These are phyloP conservation scores for Unio delphinus DNA, from an alignment of 2,888 invertebrate genomes.

Conservation along the genomic window DNA sequence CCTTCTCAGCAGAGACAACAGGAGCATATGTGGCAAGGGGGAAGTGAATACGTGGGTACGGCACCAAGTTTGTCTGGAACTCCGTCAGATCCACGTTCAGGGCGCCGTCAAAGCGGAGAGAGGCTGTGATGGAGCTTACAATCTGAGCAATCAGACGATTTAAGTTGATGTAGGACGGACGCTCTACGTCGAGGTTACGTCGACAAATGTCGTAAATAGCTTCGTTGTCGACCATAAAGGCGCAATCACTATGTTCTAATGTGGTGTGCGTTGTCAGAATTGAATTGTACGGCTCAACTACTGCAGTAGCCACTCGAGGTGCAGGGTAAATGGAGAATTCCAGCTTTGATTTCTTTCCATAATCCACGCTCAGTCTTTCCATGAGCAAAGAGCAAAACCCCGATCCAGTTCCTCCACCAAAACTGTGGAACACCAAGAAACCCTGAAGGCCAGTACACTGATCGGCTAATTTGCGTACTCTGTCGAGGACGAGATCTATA, in stretches of 20 bases:
- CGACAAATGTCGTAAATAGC: conserved; percentile 92
- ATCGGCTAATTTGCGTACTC: conserved; percentile 77
- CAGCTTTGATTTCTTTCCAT: conserved; percentile 67
- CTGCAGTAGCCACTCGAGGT: conserved; percentile 77
- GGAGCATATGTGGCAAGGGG: conserved; percentile 89
- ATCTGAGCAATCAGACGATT: conserved; percentile 96
- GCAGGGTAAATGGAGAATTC: conserved; percentile 90
- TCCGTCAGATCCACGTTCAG: conserved; percentile 74
- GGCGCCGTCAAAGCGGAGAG: conserved; percentile 73
- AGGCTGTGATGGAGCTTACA: conserved; percentile 70
- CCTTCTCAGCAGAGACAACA: conserved; percentile 91
- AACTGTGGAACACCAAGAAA: conserved; percentile 68
- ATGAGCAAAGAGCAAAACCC: conserved; percentile 69
- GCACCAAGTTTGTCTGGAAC: conserved; percentile 73
- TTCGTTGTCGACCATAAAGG: conserved; percentile 96
- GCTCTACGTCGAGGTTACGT: conserved; percentile 83
- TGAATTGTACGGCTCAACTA: conserved; percentile 96
- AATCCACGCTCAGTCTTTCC: conserved; percentile 66
- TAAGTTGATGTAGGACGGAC: conserved; percentile 89
- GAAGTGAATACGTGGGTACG: conserved; percentile 81
- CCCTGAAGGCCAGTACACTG: conserved; percentile 69
- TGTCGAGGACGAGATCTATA: conserved; percentile 81
- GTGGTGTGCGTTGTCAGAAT: conserved; percentile 94
- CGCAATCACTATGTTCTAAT: conserved; percentile 92
- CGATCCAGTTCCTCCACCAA: conserved; percentile 69